A percentile compares a stretch with the other conserved stretches of the same genome.
These are phyloP conservation scores for Anarrhichthys ocellatus DNA, from an alignment of 2,113 vertebrate genomes.

Conservation along the genomic window DNA sequence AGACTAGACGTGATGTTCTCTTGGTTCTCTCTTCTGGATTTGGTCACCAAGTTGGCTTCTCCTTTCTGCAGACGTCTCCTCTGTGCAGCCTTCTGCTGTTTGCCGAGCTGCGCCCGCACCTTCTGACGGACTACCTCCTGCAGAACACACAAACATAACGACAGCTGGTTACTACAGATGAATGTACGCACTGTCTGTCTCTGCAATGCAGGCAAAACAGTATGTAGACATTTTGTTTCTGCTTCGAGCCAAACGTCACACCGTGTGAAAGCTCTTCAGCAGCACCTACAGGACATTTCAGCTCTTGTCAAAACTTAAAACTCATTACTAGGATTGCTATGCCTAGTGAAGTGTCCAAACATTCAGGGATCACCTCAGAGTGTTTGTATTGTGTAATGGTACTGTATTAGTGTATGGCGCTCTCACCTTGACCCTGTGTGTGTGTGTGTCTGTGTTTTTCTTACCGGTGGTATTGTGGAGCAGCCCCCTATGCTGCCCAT, in stretches of 20 bases:
- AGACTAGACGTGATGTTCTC: conserved; percentile 90
- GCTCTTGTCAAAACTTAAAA: background rate
- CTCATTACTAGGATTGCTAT: background rate
- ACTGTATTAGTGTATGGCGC: background rate
- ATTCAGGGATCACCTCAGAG: background rate
- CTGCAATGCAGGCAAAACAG: conserved; percentile 12
- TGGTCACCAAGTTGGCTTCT: conserved; percentile 90
- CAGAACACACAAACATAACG: conserved; percentile 29
- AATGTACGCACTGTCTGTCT: background rate
- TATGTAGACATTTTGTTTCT: background rate
- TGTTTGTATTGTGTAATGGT: background rate
- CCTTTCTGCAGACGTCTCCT: conserved; percentile 90
- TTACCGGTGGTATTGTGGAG: conserved; percentile 93
- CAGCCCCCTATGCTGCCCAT: conserved; percentile 86
- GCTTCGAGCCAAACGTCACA: background rate
- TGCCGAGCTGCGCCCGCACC: conserved; percentile 88
- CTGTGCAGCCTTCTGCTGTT: conserved; percentile 89
- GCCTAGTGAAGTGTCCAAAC: background rate
- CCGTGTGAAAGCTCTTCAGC: conserved; percentile 3
- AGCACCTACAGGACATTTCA: conserved; percentile 5
- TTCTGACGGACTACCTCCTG: conserved; percentile 93
- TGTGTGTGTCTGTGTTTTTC: conserved; percentile 42
- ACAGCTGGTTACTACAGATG: conserved; percentile 33
- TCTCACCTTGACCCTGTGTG: background rate
- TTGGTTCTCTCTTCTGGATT: conserved; percentile 88